These are phyloP conservation scores for Cydia fagiglandana DNA, from an alignment of 1,140 invertebrate genomes.

Conservation along the genomic window DNA sequence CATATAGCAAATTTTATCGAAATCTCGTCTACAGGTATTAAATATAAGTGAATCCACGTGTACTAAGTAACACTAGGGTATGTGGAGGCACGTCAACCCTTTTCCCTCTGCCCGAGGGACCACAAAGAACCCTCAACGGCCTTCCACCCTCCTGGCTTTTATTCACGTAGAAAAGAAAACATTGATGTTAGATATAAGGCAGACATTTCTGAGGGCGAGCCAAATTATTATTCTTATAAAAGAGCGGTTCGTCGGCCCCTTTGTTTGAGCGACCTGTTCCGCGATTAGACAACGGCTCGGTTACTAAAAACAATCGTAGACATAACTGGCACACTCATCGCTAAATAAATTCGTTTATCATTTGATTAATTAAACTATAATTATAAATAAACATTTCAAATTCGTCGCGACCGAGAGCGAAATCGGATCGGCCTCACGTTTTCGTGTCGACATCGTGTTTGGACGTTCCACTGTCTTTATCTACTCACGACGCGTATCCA, in stretches of 20 bases:
- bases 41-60: constrained; percentile 36
- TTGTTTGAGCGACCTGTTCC: constrained; percentile 35
- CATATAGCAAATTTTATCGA: too few species aligned
- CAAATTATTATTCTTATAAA: constrained; percentile 55
- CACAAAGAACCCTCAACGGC: constrained; percentile 51
- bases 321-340: constrained; percentile 18
- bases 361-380: not conserved
- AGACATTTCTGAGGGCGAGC: constrained; percentile 49
- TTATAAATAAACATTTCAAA: not conserved
- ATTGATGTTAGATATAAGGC: constrained; percentile 60
- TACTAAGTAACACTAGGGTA: constrained; percentile 45
- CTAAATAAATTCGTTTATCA: constrained; percentile 18
- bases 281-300: constrained; percentile 15
- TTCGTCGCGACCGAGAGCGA: constrained; percentile 31
- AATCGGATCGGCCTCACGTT: constrained; percentile 45
- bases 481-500: constrained; percentile 40
- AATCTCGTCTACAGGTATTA: too few species aligned
- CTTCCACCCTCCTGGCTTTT: constrained; percentile 54
- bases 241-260: constrained; percentile 42
- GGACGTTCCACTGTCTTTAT: constrained; percentile 38
- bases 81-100: constrained; percentile 60
- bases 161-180: constrained; percentile 63
- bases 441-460: constrained; percentile 48
- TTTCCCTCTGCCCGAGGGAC: constrained; percentile 44
- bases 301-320: constrained; percentile 17